Percentiles rank a stretch among this genome's conserved stretches.
Evolutionary conservation across 2,113 vertebrate genomes (phyloP).

Genomic region (Chauna torquata): DNA sequence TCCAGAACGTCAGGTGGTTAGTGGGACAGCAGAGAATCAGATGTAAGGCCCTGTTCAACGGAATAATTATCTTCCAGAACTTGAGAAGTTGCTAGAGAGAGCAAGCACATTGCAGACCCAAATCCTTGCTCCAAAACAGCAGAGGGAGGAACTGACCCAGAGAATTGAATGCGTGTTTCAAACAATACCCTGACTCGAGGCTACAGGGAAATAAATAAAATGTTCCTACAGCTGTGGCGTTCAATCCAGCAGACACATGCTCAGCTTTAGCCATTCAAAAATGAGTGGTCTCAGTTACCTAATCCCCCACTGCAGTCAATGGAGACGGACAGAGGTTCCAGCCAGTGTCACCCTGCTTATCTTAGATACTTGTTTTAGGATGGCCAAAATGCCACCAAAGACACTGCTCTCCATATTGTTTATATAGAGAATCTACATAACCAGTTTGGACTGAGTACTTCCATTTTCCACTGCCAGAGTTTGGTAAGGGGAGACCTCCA

Average conservation of each 20-base stretch:
- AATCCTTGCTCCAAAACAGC: neutral
- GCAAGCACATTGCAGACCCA: neutral
- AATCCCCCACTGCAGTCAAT: neutral
- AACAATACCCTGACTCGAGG: neutral
- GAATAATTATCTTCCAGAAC: neutral
- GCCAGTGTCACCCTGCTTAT: neutral
- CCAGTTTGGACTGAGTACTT: neutral
- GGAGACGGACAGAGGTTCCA: neutral
- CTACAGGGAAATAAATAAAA: neutral
- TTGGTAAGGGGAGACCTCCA: neutral
- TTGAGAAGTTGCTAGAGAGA: neutral
- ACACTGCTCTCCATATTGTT: neutral
- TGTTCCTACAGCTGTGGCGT: neutral
- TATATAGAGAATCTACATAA: neutral
- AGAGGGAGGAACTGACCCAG: neutral
- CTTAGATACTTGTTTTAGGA: neutral
- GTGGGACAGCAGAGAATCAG: neutral
- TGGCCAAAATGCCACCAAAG: neutral
- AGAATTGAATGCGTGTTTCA: neutral
- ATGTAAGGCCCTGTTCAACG: neutral
- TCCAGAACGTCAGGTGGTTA: neutral
- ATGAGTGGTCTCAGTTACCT: neutral
- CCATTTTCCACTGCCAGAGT: neutral
- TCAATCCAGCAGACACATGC: neutral
- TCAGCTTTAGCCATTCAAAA: neutral